phyloP scores from a whole-genome alignment of 2,888 invertebrate species.

The Lithophane socia region DNA sequence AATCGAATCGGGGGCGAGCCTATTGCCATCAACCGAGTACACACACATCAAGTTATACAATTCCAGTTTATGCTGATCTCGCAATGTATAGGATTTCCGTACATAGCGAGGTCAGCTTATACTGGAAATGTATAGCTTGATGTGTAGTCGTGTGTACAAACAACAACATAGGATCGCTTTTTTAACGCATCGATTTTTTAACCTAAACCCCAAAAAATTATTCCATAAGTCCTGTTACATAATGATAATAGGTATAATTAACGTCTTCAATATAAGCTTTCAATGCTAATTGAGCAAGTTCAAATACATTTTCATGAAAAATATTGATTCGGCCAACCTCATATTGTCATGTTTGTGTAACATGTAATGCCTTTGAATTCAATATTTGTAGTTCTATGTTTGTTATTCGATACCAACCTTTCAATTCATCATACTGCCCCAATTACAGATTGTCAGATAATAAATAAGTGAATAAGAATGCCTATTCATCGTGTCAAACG shows the following conservation, averaged over 20 bases:
- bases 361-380: background rate
- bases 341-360: background rate
- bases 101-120: no score
- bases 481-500: slow-evolving; percentile 25
- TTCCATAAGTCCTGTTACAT: background rate
- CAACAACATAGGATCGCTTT: background rate
- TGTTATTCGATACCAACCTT: background rate
- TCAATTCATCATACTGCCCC: slow-evolving; percentile 20
- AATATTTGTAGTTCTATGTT: background rate
- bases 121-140: no score
- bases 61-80: no score
- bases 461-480: slow-evolving; percentile 41
- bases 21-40: background rate
- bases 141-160: background rate
- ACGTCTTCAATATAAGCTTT: background rate
- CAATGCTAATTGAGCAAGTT: background rate
- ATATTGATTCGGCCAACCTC: slow-evolving; percentile 10
- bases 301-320: slow-evolving; percentile 17
- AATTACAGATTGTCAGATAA: slow-evolving; percentile 39
- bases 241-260: background rate
- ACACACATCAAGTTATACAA: no score
- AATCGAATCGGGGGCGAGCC: background rate
- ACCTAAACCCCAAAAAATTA: background rate
- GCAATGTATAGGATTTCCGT: no score
- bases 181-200: no score